phyloP scores from a whole-genome alignment of 2,113 vertebrate genomes.

The Haplochromis vanheusdeni region DNA sequence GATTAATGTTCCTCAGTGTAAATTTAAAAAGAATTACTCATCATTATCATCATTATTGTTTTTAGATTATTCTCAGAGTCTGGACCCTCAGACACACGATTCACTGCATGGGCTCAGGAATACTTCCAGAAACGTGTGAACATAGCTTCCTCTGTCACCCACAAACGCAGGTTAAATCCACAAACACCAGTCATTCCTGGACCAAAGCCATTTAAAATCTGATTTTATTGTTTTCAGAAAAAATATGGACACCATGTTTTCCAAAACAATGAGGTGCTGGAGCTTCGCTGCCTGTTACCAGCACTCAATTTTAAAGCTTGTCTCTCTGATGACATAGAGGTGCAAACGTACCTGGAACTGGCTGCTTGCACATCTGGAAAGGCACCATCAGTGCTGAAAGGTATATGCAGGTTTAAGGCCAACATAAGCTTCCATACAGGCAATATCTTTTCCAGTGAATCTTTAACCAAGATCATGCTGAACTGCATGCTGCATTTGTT shows the following conservation, averaged over 20 bases:
- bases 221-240: not conserved
- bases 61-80: not conserved
- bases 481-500: too few species aligned
- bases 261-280: not conserved
- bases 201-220: not conserved
- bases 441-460: not conserved
- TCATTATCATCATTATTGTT: not conserved
- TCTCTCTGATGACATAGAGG: not conserved
- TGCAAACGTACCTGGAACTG: not conserved
- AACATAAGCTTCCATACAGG: not conserved
- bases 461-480: not conserved
- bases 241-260: not conserved
- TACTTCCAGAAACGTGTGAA: not conserved
- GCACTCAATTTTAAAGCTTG: not conserved
- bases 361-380: not conserved
- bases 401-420: not conserved
- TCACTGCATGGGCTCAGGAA: not conserved
- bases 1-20: not conserved
- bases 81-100: not conserved
- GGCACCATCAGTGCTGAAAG: not conserved
- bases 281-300: not conserved
- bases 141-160: not conserved
- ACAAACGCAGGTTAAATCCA: not conserved
- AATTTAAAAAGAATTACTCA: not conserved
- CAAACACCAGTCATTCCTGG: not conserved